These are phyloP conservation scores for Melanerpes aurifrons DNA, from an alignment of 2,113 vertebrate genomes.

Conservation along the genomic window DNA sequence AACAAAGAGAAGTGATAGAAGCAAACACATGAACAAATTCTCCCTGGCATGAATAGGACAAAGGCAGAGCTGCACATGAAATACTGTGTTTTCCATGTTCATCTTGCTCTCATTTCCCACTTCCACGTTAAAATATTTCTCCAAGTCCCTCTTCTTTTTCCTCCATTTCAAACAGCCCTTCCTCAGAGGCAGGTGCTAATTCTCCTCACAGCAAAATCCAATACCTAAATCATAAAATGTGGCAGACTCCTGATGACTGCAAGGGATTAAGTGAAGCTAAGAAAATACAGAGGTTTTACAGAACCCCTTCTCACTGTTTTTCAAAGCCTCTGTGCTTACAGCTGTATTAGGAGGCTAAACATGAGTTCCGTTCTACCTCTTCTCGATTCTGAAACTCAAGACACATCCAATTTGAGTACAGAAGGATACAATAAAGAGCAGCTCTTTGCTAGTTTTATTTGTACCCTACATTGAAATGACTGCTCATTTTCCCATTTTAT, in stretches of 20 bases:
- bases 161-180: neutral
- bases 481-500: neutral
- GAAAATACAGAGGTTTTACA: neutral
- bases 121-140: neutral
- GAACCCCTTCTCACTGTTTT: neutral
- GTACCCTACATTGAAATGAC: neutral
- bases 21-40: neutral
- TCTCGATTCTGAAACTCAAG: neutral
- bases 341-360: neutral
- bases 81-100: neutral
- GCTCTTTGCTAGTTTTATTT: neutral
- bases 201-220: neutral
- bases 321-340: neutral
- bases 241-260: fast-evolving
- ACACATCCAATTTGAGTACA: neutral
- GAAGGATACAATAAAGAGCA: neutral
- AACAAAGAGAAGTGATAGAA: neutral
- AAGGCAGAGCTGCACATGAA: neutral
- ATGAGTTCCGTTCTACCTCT: neutral
- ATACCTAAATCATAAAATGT: neutral
- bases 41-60: neutral
- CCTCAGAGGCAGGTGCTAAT: neutral
- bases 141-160: neutral
- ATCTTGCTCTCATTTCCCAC: neutral
- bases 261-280: neutral